Percentiles rank a stretch among this genome's conserved stretches.
These are phyloP conservation scores for Tinea trinotella DNA, from an alignment of 2,888 invertebrate genomes.

Conservation along the genomic window DNA sequence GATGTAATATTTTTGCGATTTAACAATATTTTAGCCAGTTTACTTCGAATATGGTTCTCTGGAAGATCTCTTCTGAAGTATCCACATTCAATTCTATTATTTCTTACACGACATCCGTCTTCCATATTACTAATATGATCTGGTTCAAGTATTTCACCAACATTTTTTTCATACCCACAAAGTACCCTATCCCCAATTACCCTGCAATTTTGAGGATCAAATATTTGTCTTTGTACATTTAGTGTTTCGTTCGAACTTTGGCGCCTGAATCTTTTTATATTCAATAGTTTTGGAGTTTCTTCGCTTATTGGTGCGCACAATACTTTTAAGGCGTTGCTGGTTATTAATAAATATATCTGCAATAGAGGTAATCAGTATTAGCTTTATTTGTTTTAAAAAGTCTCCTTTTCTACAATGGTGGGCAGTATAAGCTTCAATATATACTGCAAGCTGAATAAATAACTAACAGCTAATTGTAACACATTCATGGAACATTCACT, in stretches of 20 bases:
- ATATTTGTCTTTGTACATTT: background rate
- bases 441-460: too few relatives aligned
- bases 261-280: background rate
- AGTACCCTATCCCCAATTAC: conserved; percentile 33
- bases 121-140: conserved; percentile 31
- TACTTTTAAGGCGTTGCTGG: conserved; percentile 24
- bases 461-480: too few relatives aligned
- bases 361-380: too few relatives aligned
- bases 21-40: too few relatives aligned
- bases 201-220: background rate
- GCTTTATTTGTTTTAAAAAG: too few relatives aligned
- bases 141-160: background rate
- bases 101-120: conserved; percentile 39
- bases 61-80: conserved; percentile 32
- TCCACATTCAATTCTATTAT: conserved; percentile 54
- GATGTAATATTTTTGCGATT: too few relatives aligned
- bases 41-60: too few relatives aligned
- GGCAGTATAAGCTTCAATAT: too few relatives aligned
- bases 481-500: too few relatives aligned
- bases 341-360: conserved; percentile 29
- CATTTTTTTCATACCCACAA: conserved; percentile 53
- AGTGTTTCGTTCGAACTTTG: background rate
- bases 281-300: background rate
- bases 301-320: conserved; percentile 35
- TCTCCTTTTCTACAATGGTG: too few relatives aligned